These are phyloP conservation scores for Polyommatus icarus DNA, from an alignment of 2,888 invertebrate genomes.

Conservation along the genomic window DNA sequence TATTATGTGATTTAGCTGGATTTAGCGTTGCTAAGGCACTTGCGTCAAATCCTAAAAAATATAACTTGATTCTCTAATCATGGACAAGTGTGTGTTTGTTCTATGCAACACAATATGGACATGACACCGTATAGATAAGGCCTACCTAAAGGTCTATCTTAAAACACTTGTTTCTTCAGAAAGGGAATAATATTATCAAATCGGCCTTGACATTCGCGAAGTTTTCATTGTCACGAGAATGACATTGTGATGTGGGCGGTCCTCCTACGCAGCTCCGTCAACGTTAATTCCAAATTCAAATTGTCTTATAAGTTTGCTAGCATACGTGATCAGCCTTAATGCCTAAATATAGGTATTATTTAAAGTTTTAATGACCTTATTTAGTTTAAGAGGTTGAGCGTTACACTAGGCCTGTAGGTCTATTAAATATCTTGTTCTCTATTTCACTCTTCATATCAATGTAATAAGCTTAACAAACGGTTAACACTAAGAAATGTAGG, in stretches of 20 bases:
- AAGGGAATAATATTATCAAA: not conserved
- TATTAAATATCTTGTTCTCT: no score
- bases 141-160: not conserved
- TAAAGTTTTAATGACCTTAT: not conserved
- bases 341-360: not conserved
- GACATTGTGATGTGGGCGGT: not conserved
- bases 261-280: not conserved
- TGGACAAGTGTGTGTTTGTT: no score
- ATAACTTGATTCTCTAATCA: no score
- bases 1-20: no score
- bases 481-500: no score
- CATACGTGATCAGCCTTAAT: not conserved
- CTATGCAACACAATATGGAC: no score
- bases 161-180: not conserved
- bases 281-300: not conserved
- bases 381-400: not conserved
- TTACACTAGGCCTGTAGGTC: not conserved
- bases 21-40: no score
- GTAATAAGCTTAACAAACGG: no score
- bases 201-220: constrained; percentile 1
- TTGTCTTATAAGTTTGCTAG: not conserved
- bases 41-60: no score
- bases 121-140: no score
- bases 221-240: constrained; percentile 1
- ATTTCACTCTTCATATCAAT: no score